Conservation (phyloP, 2,113 vertebrate genomes). For the Pseudorasbora parva region DNA sequence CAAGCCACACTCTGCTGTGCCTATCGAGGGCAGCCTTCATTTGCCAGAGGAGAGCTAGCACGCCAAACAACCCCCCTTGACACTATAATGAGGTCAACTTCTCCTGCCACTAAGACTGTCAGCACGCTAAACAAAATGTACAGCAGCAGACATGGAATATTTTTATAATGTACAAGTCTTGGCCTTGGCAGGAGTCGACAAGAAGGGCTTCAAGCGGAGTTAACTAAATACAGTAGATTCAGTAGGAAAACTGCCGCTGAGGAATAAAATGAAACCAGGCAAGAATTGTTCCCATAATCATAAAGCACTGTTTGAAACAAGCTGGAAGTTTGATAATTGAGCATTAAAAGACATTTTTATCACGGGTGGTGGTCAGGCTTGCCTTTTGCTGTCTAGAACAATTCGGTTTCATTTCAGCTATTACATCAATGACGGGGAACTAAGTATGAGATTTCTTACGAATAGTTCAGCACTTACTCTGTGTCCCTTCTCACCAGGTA, state of each 20-base stretch:
- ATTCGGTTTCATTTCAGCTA: neutral
- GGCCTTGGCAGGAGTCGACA: neutral
- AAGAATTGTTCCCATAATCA: neutral
- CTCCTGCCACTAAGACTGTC: conserved; percentile 52
- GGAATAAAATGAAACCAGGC: conserved; percentile 24
- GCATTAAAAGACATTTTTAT: neutral
- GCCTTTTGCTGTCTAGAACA: conserved; percentile 13
- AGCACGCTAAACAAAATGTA: conserved; percentile 18
- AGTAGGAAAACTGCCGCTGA: conserved; percentile 6
- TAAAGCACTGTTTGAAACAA: conserved; percentile 4
- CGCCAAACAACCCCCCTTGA: conserved; percentile 51
- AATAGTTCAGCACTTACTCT: conserved; percentile 80
- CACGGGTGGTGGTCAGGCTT: conserved; percentile 17
- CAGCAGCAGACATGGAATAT: neutral
- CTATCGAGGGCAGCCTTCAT: neutral
- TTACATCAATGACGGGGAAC: neutral
- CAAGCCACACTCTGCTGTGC: conserved; percentile 32
- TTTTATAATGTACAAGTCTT: conserved; percentile 10
- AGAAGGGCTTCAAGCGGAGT: conserved; percentile 1
- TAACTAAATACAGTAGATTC: conserved; percentile 45
- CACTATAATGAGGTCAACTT: conserved; percentile 44
- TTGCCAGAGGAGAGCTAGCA: conserved; percentile 36
- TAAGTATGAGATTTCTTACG: neutral
- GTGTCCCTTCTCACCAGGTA: conserved; percentile 97
- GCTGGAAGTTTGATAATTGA: conserved; percentile 38